Base-by-base conservation (phyloP, 2,888 invertebrate genomes). In the Pheosia gnoma region DNA sequence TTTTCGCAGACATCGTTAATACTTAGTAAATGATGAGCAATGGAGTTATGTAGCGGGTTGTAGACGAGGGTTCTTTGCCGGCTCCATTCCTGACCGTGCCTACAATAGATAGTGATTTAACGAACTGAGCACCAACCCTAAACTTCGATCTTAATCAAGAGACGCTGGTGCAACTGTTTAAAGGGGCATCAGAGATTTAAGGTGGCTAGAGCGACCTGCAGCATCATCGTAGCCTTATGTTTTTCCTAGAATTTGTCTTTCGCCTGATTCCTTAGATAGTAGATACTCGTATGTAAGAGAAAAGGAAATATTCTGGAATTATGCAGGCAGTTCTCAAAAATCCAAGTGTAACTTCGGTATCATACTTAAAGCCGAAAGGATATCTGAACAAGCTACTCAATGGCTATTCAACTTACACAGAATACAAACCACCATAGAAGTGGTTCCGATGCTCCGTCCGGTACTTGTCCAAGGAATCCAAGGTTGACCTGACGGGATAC, bases 391-490 rank as follows among this genome's bases (percentile, higher is more conserved):
- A 25, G 43, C 4, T 43, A 43, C 9, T 8, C 43, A 43, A 43
- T 43, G 9, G 43, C 8, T 5, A 41, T 7, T 41, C n/a, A 39
- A 91, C 94, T 91, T 84, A 96, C 95, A 94, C 88, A 59, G 94
- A 89, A 79, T 94, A 95, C 36, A 95, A 86, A 57, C 96, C 95
- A 2, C 94, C 91, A 58, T 92, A 93, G 58, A 89, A 84, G 68
- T 92, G 91, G 67, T 93, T 94, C 62, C 95, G 90, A 74, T 94
- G 89, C 66, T 95, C 91, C 57, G 87, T 75, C n/a, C 95, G 90
- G 78, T 96, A 96, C 71, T 95, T 94, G 69, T 96, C 95, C 57
- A 96, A 84, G 1, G 95, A 95, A 74, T 96, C 96, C 60, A 96
- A 89, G 3, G 94, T 93, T 0, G 96, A 95, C 45, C 96, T 88